Evolutionary conservation across 92 coral and sea anemone genomes (phyloP).

Genomic region (Plumapathes pennacea): DNA sequence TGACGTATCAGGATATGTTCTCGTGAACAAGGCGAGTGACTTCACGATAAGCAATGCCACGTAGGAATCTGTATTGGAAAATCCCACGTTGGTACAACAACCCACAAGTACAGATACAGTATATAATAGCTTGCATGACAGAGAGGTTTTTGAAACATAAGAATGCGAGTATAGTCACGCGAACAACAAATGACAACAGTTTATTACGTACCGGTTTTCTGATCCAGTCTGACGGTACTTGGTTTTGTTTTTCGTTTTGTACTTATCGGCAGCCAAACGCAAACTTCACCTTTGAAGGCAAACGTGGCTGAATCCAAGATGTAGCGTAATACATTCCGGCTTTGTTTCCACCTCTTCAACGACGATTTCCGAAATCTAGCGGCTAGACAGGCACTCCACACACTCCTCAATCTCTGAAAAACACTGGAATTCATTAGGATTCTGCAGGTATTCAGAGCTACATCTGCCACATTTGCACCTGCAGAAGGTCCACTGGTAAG

Average conservation of each 20-base stretch:
- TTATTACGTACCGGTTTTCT: constrained; percentile 33
- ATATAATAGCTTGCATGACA: too few species aligned
- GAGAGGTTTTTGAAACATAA: background rate
- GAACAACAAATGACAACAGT: background rate
- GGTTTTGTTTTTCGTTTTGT: constrained; percentile 33
- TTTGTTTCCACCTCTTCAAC: constrained; percentile 16
- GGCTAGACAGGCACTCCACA: constrained; percentile 26
- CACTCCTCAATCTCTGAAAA: constrained; percentile 43
- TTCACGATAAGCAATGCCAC: constrained; percentile 46
- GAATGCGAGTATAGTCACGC: background rate
- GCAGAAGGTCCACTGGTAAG: constrained; percentile 11
- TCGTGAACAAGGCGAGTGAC: constrained; percentile 48
- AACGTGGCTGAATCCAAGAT: constrained; percentile 53
- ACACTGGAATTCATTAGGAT: constrained; percentile 49
- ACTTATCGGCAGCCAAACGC: constrained; percentile 56
- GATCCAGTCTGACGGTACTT: constrained; percentile 57
- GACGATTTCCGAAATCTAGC: too few species aligned
- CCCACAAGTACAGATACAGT: too few species aligned
- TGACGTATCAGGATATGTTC: constrained; percentile 18
- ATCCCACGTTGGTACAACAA: too few species aligned
- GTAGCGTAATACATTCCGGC: constrained; percentile 37
- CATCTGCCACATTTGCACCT: constrained; percentile 66
- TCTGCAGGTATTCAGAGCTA: constrained; percentile 26
- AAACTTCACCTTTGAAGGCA: constrained; percentile 56
- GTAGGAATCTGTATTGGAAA: constrained; percentile 25